Percentiles rank a stretch among this genome's conserved stretches.
phyloP scores from a whole-genome alignment of 2,113 vertebrate genomes.

The Microtus oregoni region DNA sequence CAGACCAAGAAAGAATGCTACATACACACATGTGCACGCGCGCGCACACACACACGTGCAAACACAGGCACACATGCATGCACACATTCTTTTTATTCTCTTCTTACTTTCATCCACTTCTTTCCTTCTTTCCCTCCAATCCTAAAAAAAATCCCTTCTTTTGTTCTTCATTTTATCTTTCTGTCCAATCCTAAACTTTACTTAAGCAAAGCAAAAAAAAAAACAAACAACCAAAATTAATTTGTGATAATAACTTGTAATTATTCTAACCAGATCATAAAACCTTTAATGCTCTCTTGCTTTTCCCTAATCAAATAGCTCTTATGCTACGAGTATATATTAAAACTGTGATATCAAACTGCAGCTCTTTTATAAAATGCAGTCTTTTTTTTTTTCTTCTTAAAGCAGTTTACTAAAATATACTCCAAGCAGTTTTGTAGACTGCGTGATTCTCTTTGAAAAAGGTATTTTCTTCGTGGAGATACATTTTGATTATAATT shows the following conservation, averaged over 20 bases:
- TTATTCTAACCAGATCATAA: not conserved
- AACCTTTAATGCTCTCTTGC: not conserved
- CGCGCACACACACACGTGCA: not conserved
- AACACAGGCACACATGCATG: not conserved
- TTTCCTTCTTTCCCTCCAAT: not conserved
- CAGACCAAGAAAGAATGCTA: not conserved
- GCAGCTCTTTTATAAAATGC: constrained; percentile 33
- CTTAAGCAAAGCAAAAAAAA: not conserved
- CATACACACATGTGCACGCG: not conserved
- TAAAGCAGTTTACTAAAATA: not conserved
- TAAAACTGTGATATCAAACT: constrained; percentile 7
- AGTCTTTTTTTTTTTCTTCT: not conserved
- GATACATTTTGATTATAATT: not conserved
- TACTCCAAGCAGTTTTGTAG: not conserved
- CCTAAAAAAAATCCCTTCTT: not conserved
- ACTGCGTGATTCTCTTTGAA: constrained; percentile 36
- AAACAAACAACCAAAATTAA: not conserved
- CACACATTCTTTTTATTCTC: not conserved
- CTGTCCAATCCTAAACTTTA: not conserved
- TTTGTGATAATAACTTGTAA: constrained; percentile 25
- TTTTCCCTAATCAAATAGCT: not conserved
- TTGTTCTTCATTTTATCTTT: not conserved
- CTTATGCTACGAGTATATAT: not conserved
- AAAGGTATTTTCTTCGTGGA: constrained; percentile 47
- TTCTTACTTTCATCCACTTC: not conserved